Conservation (phyloP, 2,113 vertebrate species). For the Megaceryle torquata region DNA sequence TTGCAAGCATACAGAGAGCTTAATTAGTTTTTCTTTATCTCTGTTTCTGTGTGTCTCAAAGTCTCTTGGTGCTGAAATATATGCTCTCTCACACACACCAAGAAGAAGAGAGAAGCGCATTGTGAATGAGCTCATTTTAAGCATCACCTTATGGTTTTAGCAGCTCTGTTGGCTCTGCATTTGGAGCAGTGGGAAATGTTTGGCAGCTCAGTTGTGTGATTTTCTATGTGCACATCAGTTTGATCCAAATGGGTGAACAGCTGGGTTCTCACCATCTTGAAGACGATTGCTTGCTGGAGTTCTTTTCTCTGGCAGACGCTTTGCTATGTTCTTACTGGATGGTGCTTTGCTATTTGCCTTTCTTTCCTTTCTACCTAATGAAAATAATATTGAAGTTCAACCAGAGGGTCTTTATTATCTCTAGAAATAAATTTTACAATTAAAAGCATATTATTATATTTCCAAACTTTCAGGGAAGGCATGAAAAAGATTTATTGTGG, state of each 20-base stretch:
- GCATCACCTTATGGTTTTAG: constrained; percentile 53
- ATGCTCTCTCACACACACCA: background rate
- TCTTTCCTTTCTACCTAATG: background rate
- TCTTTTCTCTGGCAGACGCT: constrained; percentile 33
- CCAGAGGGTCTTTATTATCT: background rate
- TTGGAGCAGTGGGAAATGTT: constrained; percentile 34
- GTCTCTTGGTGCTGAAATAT: constrained; percentile 37
- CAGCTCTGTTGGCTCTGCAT: constrained; percentile 4
- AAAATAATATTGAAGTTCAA: constrained; percentile 3
- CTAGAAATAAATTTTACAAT: background rate
- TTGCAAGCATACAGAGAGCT: constrained; percentile 28
- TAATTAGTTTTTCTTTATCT: constrained; percentile 61
- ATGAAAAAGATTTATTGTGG: background rate
- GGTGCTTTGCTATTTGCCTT: background rate
- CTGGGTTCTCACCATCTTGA: constrained; percentile 53
- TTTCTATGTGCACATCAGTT: constrained; percentile 33
- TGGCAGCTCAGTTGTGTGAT: constrained; percentile 29
- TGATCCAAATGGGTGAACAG: constrained; percentile 67
- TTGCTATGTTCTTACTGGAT: background rate
- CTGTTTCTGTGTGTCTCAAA: background rate
- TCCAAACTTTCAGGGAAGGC: background rate
- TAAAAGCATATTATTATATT: background rate
- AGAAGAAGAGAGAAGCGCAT: background rate
- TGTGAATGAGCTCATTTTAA: constrained; percentile 9
- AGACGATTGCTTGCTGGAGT: constrained; percentile 28